Percentiles rank a stretch among this genome's conserved stretches.
Conservation (phyloP, 1,140 invertebrate species). For the Papilio dardanus region DNA sequence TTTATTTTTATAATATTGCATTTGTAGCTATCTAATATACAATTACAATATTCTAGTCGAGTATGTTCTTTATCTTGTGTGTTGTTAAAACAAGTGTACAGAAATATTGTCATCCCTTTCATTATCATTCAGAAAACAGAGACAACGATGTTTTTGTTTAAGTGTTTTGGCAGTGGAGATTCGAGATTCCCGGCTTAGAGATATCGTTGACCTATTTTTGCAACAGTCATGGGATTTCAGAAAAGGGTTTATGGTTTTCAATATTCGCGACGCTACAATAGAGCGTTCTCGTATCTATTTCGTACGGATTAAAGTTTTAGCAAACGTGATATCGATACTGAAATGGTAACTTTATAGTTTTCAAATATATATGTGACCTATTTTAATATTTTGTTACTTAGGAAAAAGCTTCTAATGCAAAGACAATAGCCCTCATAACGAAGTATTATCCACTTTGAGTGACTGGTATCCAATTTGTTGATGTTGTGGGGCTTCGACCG, state of each 20-base stretch:
- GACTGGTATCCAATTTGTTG: conserved; percentile 74
- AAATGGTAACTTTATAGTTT: background rate
- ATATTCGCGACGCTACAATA: conserved; percentile 59
- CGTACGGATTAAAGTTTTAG: conserved; percentile 19
- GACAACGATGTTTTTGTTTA: too few relatives aligned
- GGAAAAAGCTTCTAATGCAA: conserved; percentile 57
- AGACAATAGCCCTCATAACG: conserved; percentile 61
- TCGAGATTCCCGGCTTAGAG: conserved; percentile 44
- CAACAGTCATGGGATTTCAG: conserved; percentile 58
- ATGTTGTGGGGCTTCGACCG: conserved; percentile 71
- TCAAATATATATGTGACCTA: conserved; percentile 51
- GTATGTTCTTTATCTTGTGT: background rate
- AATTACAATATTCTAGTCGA: background rate
- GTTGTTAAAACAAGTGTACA: background rate
- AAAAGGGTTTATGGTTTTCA: conserved; percentile 75
- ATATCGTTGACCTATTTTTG: conserved; percentile 65
- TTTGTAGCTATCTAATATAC: too few relatives aligned
- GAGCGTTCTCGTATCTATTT: conserved; percentile 6
- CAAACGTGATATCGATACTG: background rate
- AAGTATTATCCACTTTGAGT: conserved; percentile 68
- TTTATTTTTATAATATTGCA: too few relatives aligned
- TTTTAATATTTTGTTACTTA: conserved; percentile 57
- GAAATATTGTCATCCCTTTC: background rate
- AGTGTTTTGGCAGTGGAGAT: conserved; percentile 41
- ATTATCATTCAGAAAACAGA: background rate